phyloP scores from a whole-genome alignment of 2,888 invertebrate species.

The Volucella bombylans region DNA sequence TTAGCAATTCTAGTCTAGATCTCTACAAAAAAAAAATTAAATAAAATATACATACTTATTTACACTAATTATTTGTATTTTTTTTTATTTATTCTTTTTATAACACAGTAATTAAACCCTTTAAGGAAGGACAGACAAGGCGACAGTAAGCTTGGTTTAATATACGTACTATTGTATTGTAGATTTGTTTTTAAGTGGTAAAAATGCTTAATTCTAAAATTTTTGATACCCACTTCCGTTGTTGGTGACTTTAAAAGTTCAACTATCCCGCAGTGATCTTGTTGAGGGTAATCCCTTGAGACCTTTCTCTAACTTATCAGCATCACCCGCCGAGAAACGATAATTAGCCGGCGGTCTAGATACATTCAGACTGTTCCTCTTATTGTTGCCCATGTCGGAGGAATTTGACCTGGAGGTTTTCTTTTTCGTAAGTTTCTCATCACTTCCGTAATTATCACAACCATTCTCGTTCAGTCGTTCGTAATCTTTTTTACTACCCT shows the following conservation, averaged over 20 bases:
- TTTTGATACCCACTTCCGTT: conserved; percentile 53
- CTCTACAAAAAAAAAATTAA: neutral
- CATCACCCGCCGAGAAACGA: conserved; percentile 88
- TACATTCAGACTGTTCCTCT: conserved; percentile 72
- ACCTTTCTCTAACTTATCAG: conserved; percentile 85
- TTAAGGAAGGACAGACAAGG: conserved; percentile 54
- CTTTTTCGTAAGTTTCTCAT: conserved; percentile 76
- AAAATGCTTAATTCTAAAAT: conserved; percentile 53
- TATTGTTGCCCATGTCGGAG: conserved; percentile 71
- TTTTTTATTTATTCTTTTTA: neutral
- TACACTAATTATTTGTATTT: conserved; percentile 20
- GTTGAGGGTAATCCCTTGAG: conserved; percentile 85
- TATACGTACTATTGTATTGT: conserved; percentile 22
- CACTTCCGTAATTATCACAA: conserved; percentile 76
- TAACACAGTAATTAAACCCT: conserved; percentile 50
- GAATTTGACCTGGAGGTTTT: conserved; percentile 75
- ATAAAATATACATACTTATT: conserved; percentile 29
- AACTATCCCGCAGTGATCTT: conserved; percentile 85
- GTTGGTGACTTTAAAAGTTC: conserved; percentile 76
- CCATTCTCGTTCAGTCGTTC: conserved; percentile 78
- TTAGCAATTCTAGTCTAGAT: conserved; percentile 19
- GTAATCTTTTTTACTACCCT: conserved; percentile 78
- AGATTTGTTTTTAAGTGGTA: neutral
- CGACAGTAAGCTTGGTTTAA: conserved; percentile 47
- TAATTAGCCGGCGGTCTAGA: conserved; percentile 81